phyloP scores from a whole-genome alignment of 92 coral and sea anemone genomes.

The Zoanthus sansibaricus region DNA sequence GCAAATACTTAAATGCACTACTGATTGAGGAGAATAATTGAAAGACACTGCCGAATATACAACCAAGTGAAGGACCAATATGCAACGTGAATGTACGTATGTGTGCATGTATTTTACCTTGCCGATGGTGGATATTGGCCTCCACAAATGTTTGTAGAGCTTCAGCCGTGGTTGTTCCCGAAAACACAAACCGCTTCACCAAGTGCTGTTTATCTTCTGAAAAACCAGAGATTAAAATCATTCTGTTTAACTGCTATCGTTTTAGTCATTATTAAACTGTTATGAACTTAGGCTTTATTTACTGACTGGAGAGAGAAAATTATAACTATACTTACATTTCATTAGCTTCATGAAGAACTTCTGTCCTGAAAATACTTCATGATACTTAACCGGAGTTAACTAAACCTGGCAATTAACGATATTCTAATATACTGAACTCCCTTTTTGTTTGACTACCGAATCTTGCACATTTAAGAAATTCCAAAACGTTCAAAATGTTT shows the following conservation, averaged over 20 bases:
- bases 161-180: slow-evolving; percentile 92
- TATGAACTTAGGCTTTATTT: not conserved
- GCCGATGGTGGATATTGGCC: slow-evolving; percentile 91
- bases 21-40: too few relatives aligned
- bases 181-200: slow-evolving; percentile 93
- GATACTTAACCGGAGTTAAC: too few relatives aligned
- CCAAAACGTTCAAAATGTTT: too few relatives aligned
- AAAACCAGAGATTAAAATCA: not conserved
- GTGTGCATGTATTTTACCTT: slow-evolving; percentile 67
- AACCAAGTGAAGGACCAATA: too few relatives aligned
- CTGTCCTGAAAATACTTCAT: too few relatives aligned
- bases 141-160: slow-evolving; percentile 91
- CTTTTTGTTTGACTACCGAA: too few relatives aligned
- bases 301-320: not conserved
- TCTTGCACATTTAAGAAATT: too few relatives aligned
- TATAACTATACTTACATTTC: not conserved
- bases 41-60: too few relatives aligned
- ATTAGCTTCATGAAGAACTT: too few relatives aligned
- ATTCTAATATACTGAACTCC: too few relatives aligned
- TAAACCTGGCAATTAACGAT: too few relatives aligned
- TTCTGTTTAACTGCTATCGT: not conserved
- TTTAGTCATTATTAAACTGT: not conserved
- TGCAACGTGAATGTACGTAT: not conserved
- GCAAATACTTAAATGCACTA: too few relatives aligned
- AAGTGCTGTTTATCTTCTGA: slow-evolving; percentile 92